These are phyloP conservation scores for Cephus rjabovi DNA, from an alignment of 2,888 invertebrate species.

Conservation along the genomic window DNA sequence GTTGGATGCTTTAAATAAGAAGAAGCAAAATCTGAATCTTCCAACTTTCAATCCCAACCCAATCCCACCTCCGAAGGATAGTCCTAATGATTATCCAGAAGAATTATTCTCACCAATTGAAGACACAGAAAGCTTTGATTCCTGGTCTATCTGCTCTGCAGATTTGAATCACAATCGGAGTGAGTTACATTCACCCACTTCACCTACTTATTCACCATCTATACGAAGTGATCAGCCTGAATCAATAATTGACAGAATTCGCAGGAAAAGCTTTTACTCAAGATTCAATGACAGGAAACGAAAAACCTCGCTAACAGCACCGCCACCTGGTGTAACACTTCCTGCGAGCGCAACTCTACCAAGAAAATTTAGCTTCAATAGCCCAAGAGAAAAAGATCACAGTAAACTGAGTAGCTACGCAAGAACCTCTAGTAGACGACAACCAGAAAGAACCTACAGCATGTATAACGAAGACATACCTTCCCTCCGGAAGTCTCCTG, in stretches of 20 bases:
- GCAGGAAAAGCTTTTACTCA: constrained; percentile 89
- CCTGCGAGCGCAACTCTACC: constrained; percentile 61
- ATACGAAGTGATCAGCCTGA: constrained; percentile 65
- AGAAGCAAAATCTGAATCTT: constrained; percentile 9
- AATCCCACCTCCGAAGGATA: constrained; percentile 16
- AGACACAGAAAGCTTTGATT: constrained; percentile 72
- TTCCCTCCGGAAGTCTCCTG: constrained; percentile 44
- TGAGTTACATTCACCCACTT: constrained; percentile 68
- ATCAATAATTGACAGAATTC: constrained; percentile 86
- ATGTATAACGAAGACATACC: constrained; percentile 46
- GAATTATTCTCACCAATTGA: constrained; percentile 71
- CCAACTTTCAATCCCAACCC: constrained; percentile 14
- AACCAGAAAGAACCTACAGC: constrained; percentile 47
- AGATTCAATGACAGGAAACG: constrained; percentile 88
- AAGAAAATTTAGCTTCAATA: constrained; percentile 63
- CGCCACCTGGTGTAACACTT: constrained; percentile 55
- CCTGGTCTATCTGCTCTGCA: constrained; percentile 76
- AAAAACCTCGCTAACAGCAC: constrained; percentile 76
- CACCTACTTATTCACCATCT: constrained; percentile 53
- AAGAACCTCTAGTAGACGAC: constrained; percentile 26
- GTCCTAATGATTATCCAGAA: constrained; percentile 25
- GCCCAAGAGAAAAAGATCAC: constrained; percentile 41
- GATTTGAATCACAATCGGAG: constrained; percentile 52
- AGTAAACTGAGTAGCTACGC: constrained; percentile 9
- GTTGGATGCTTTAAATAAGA: not conserved